These are phyloP conservation scores for Dendrolimus punctatus DNA, from an alignment of 1,140 invertebrate species.

Conservation along the genomic window DNA sequence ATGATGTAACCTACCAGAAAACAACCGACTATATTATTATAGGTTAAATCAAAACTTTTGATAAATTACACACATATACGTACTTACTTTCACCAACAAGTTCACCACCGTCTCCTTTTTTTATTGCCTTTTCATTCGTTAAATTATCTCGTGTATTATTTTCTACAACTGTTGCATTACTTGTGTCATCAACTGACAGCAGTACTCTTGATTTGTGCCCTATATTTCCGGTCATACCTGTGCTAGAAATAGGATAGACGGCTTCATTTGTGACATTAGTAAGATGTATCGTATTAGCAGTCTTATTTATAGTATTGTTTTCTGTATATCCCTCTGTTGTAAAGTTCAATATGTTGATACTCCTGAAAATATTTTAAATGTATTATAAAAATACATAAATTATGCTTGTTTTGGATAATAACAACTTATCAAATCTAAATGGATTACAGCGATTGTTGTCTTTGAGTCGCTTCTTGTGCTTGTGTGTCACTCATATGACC, in stretches of 20 bases:
- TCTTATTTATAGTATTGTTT: not conserved
- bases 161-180: slow-evolving; percentile 3
- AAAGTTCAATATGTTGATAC: no score
- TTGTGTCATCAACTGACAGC: slow-evolving; percentile 23
- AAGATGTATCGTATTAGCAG: not conserved
- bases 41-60: no score
- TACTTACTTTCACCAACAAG: not conserved
- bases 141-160: not conserved
- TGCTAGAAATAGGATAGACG: slow-evolving; percentile 25
- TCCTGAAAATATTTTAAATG: no score
- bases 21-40: no score
- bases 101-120: not conserved
- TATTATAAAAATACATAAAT: no score
- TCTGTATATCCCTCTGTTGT: no score
- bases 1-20: no score
- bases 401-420: no score
- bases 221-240: slow-evolving; percentile 35
- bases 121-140: not conserved
- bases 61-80: not conserved
- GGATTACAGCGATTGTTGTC: no score
- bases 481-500: no score
- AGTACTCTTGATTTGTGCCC: slow-evolving; percentile 40
- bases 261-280: not conserved
- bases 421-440: no score
- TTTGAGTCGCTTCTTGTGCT: no score